Evolutionary conservation across 2,888 invertebrate genomes (phyloP).

Genomic region (Drosophila merina): DNA sequence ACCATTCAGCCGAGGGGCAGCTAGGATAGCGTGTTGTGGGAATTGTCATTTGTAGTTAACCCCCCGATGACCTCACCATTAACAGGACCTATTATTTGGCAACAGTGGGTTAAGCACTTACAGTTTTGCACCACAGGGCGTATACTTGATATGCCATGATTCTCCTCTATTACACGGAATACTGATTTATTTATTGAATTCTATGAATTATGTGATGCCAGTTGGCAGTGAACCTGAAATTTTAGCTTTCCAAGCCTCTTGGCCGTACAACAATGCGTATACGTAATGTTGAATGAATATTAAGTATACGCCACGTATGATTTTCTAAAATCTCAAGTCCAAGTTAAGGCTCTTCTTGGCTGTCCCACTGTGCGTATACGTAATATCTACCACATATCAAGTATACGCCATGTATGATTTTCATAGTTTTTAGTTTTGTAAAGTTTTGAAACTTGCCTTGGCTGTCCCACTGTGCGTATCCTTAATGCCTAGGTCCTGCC

Average conservation of each 20-base stretch:
- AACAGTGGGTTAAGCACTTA: slow-evolving; percentile 8
- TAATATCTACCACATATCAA: background rate
- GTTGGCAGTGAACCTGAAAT: too few species aligned
- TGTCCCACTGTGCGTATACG: slow-evolving; percentile 6
- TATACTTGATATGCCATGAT: background rate
- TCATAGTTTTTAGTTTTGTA: background rate
- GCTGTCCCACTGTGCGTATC: slow-evolving; percentile 30
- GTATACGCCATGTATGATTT: background rate
- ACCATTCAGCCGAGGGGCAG: background rate
- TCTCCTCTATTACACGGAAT: background rate
- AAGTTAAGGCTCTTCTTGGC: background rate
- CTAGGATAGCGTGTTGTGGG: slow-evolving; percentile 3
- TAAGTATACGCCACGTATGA: background rate
- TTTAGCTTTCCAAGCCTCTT: too few species aligned
- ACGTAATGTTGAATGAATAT: background rate
- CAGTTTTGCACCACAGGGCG: background rate
- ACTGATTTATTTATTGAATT: too few species aligned
- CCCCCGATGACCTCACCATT: slow-evolving; percentile 13
- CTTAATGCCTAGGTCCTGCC: slow-evolving; percentile 19
- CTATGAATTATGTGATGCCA: too few species aligned
- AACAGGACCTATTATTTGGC: slow-evolving; percentile 7
- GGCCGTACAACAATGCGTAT: background rate
- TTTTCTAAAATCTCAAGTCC: too few species aligned
- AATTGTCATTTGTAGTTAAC: slow-evolving; percentile 25
- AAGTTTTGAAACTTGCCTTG: background rate